Evolutionary conservation across 2,113 vertebrate species (phyloP).

Genomic region (Daboia siamensis): DNA sequence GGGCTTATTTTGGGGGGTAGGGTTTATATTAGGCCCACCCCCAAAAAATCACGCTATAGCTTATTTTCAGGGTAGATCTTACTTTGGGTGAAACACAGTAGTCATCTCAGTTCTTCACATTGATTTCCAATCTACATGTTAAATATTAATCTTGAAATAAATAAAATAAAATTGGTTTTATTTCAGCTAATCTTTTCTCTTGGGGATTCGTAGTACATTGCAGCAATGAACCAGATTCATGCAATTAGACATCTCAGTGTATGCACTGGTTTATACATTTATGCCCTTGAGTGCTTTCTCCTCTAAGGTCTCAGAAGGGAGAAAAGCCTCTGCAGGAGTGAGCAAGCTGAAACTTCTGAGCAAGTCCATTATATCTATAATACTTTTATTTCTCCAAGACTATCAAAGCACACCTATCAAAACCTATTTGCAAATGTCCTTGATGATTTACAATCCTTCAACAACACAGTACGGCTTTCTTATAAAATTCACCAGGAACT

Average conservation of each 20-base stretch:
- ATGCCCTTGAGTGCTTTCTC: not conserved
- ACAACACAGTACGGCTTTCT: not conserved
- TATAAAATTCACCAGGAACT: not conserved
- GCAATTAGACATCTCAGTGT: not conserved
- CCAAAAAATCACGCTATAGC: too few species aligned
- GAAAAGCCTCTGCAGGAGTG: not conserved
- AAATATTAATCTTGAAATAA: not conserved
- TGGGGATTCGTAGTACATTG: not conserved
- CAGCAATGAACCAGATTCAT: not conserved
- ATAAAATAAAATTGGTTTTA: not conserved
- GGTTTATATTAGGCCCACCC: too few species aligned
- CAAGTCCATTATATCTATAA: not conserved
- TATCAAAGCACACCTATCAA: not conserved
- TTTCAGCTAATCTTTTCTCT: not conserved
- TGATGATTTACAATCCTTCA: not conserved
- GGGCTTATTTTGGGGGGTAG: too few species aligned
- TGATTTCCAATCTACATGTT: not conserved
- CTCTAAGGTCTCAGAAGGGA: not conserved
- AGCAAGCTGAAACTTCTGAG: not conserved
- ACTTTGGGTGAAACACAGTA: too few species aligned
- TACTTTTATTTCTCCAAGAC: not conserved
- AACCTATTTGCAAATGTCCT: not conserved
- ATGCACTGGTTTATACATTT: not conserved
- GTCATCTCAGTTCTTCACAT: not conserved
- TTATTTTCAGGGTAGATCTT: too few species aligned